Evolutionary conservation across 1,140 invertebrate species (phyloP).

Genomic region (Drosophila bipectinata): DNA sequence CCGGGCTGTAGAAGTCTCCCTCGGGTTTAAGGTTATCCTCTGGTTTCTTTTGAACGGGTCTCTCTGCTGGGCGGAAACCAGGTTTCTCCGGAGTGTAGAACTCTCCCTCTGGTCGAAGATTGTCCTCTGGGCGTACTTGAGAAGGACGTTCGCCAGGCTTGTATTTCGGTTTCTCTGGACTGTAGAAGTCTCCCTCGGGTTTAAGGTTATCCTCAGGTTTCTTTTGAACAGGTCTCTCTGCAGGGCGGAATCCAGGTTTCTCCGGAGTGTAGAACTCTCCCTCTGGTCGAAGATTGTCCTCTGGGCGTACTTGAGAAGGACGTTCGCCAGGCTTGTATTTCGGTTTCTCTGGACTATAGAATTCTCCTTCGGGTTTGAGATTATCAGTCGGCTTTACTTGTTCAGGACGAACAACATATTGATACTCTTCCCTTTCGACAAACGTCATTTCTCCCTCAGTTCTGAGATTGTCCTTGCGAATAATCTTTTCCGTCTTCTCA

Average conservation of each 20-base stretch:
- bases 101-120: constrained; percentile 86
- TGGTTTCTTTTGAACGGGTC: constrained; percentile 46
- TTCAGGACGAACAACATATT: constrained; percentile 85
- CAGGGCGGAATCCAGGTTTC: neutral
- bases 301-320: constrained; percentile 82
- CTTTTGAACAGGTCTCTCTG: neutral
- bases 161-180: constrained; percentile 64
- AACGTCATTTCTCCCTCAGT: constrained; percentile 85
- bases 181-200: constrained; percentile 87
- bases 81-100: constrained; percentile 84
- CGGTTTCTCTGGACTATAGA: constrained; percentile 85
- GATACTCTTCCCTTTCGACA: constrained; percentile 83
- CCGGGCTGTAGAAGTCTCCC: constrained; percentile 85
- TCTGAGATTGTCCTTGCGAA: constrained; percentile 86
- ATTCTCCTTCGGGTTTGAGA: constrained; percentile 86
- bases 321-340: constrained; percentile 85
- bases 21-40: constrained; percentile 87
- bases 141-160: constrained; percentile 84
- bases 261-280: neutral
- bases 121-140: constrained; percentile 85
- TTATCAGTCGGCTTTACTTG: constrained; percentile 86
- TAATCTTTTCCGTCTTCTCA: constrained; percentile 85
- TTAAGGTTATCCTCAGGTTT: constrained; percentile 83
- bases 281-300: constrained; percentile 1
- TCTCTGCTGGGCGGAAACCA: constrained; percentile 71